Conservation (phyloP, 2,888 invertebrate species). For the Melolontha melolontha region DNA sequence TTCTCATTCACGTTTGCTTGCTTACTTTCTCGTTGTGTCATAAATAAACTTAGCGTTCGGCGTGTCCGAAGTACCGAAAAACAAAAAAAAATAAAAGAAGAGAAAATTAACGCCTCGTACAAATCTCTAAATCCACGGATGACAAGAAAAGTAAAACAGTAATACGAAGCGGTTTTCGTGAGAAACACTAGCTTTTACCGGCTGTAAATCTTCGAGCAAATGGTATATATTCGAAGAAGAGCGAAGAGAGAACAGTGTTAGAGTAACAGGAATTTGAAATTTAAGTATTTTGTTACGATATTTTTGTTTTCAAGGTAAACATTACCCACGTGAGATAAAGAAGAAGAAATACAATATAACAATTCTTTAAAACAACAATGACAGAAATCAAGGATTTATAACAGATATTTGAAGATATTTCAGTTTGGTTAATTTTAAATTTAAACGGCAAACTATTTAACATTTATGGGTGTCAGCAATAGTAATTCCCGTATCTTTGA, state of each 20-base stretch:
- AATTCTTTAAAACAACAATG: too few relatives aligned
- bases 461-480: too few relatives aligned
- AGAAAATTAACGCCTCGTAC: slow-evolving; percentile 35
- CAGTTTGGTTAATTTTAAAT: too few relatives aligned
- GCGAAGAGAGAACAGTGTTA: slow-evolving; percentile 14
- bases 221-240: slow-evolving; percentile 6
- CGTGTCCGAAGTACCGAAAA: slow-evolving; percentile 26
- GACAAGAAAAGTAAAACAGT: slow-evolving; percentile 37
- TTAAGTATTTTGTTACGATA: slow-evolving; percentile 36
- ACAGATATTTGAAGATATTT: too few relatives aligned
- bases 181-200: slow-evolving; percentile 35
- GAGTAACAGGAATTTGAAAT: slow-evolving; percentile 30
- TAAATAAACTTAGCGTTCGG: slow-evolving; percentile 25
- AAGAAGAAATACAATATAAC: neutral
- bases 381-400: too few relatives aligned
- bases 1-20: slow-evolving; percentile 5
- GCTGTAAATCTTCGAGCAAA: slow-evolving; percentile 29
- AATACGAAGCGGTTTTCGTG: slow-evolving; percentile 37
- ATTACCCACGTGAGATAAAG: neutral
- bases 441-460: too few relatives aligned
- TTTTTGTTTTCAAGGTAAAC: slow-evolving; percentile 34
- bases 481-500: too few relatives aligned
- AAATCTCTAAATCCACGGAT: slow-evolving; percentile 38
- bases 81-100: slow-evolving; percentile 24
- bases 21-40: slow-evolving; percentile 21